Percentiles rank a stretch among this genome's conserved stretches.
Conservation (phyloP, 2,113 vertebrate genomes). For the Percina caprodes region DNA sequence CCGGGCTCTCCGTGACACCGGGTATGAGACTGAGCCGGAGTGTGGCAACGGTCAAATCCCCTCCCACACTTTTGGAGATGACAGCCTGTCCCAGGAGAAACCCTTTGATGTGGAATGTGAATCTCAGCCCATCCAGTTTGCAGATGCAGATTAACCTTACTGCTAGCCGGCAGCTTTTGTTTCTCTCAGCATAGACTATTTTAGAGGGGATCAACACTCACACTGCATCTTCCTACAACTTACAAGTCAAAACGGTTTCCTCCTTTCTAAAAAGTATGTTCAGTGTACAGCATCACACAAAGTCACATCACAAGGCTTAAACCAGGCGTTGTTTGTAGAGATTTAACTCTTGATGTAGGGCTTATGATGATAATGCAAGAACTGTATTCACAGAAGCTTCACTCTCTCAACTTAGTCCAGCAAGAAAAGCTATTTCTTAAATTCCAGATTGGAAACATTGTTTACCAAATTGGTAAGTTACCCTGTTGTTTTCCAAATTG, state of each 20-base stretch:
- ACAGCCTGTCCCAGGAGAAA: constrained; percentile 80
- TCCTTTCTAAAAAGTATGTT: constrained; percentile 15
- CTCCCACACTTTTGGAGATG: constrained; percentile 74
- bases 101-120: constrained; percentile 94
- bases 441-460: constrained; percentile 99
- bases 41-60: constrained; percentile 87
- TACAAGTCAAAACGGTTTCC: constrained; percentile 4
- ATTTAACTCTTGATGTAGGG: constrained; percentile 31
- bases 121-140: constrained; percentile 89
- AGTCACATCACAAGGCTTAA: constrained; percentile 7
- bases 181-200: background rate
- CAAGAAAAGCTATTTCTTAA: constrained; percentile 83
- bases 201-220: background rate
- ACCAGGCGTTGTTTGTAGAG: constrained; percentile 20
- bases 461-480: constrained; percentile 99
- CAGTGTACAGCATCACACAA: constrained; percentile 16
- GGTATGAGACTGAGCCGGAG: constrained; percentile 94
- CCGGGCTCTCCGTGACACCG: constrained; percentile 89
- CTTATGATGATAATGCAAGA: constrained; percentile 17
- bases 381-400: constrained; percentile 31
- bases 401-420: constrained; percentile 64
- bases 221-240: constrained; percentile 7
- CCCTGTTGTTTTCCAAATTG: constrained; percentile 90
- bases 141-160: constrained; percentile 86
- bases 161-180: constrained; percentile 34